Percentiles rank a stretch among this genome's conserved stretches.
Evolutionary conservation across 2,888 invertebrate species (phyloP).

Genomic region (Trachelus troglodyta): DNA sequence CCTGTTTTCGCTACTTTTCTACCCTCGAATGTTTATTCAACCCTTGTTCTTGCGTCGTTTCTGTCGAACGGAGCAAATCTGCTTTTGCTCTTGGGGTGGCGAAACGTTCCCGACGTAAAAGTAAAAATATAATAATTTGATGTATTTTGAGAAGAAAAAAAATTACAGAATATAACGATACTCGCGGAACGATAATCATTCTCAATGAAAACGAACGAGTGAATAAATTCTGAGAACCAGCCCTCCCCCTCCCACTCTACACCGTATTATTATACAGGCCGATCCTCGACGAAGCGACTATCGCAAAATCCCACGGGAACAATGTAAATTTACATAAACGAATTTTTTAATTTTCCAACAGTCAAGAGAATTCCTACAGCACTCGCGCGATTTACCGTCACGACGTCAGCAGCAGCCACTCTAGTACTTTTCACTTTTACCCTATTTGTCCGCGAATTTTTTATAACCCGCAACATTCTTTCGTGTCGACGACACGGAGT

Average conservation of each 20-base stretch:
- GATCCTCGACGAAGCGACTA: not conserved
- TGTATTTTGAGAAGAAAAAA: too few species aligned
- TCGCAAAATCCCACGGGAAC: slow-evolving; percentile 2
- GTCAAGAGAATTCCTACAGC: not conserved
- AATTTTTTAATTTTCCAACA: slow-evolving; percentile 7
- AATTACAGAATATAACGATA: not conserved
- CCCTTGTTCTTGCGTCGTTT: too few species aligned
- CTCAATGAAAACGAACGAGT: not conserved
- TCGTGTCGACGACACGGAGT: not conserved
- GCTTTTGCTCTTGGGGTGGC: too few species aligned
- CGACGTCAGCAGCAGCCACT: not conserved
- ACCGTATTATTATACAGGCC: not conserved
- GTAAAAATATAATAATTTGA: not conserved
- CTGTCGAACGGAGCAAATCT: too few species aligned
- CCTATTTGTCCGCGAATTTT: not conserved
- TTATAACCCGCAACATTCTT: not conserved
- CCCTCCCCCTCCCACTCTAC: too few species aligned
- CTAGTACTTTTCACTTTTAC: not conserved
- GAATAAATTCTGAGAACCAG: not conserved
- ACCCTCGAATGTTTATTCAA: too few species aligned
- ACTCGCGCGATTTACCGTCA: not conserved
- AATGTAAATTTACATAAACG: slow-evolving; percentile 5
- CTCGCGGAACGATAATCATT: not conserved
- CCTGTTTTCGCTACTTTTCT: not conserved
- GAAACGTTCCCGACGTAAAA: too few species aligned